These are phyloP conservation scores for Eulemur coronatus DNA, from an alignment of 2,797 vertebrate genomes.

Conservation along the genomic window DNA sequence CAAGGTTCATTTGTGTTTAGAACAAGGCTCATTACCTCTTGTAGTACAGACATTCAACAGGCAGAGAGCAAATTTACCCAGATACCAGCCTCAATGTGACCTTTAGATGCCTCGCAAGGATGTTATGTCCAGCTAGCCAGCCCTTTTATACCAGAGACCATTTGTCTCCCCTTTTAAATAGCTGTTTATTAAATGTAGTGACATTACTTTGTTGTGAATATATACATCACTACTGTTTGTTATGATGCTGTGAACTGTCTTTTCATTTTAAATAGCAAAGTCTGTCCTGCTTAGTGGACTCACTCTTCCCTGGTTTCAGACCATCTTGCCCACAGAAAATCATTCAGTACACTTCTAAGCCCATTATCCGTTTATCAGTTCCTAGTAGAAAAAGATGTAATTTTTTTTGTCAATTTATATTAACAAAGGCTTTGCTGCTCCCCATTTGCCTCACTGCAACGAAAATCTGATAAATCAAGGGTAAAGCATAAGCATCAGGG, in stretches of 20 bases:
- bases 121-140: not conserved
- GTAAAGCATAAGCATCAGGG: not conserved
- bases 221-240: no score
- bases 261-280: not conserved
- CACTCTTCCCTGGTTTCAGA: not conserved
- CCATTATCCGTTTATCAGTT: not conserved
- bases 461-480: not conserved
- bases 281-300: not conserved
- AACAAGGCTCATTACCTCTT: not conserved
- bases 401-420: not conserved
- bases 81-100: not conserved
- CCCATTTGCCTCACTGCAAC: not conserved
- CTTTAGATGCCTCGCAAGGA: not conserved
- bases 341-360: not conserved
- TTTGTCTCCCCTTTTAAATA: not conserved
- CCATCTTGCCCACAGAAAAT: not conserved
- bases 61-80: not conserved
- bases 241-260: not conserved
- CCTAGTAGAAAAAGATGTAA: not conserved
- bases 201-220: not conserved
- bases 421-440: not conserved
- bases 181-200: not conserved
- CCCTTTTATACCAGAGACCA: not conserved
- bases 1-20: not conserved
- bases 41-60: not conserved